phyloP scores from a whole-genome alignment of 2,113 vertebrate genomes.

The Pedetes capensis region DNA sequence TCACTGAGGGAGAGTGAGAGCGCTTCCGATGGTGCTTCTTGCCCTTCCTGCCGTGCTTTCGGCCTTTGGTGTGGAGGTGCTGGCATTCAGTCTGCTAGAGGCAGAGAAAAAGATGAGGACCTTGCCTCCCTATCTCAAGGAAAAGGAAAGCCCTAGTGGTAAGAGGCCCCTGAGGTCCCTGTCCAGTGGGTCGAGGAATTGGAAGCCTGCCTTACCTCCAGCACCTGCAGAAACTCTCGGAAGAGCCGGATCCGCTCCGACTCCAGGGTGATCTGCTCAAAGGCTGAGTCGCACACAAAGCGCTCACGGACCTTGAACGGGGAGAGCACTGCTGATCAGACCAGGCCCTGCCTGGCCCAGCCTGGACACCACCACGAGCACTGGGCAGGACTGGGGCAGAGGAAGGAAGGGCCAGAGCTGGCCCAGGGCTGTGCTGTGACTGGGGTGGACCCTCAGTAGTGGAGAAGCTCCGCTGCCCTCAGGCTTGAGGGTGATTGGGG shows the following conservation, averaged over 20 bases:
- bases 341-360: constrained; percentile 37
- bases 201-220: constrained; percentile 77
- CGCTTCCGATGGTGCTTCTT: constrained; percentile 84
- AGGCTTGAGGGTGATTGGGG: constrained; percentile 52
- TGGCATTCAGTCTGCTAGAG: constrained; percentile 82
- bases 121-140: not conserved
- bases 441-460: constrained; percentile 52
- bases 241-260: constrained; percentile 85
- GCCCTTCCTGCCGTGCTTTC: constrained; percentile 82
- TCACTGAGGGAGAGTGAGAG: constrained; percentile 82
- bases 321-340: constrained; percentile 75
- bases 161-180: not conserved
- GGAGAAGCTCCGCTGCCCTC: constrained; percentile 66
- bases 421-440: constrained; percentile 43
- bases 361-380: constrained; percentile 54
- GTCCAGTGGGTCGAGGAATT: not conserved
- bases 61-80: constrained; percentile 82
- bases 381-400: constrained; percentile 68
- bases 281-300: constrained; percentile 83
- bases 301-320: constrained; percentile 82
- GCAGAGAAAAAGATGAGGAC: not conserved
- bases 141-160: too few species aligned
- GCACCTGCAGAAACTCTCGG: constrained; percentile 82
- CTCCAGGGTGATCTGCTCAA: constrained; percentile 86
- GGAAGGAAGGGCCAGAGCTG: constrained; percentile 57